phyloP scores from a whole-genome alignment of 2,113 vertebrate species.

The Cheilinus undulatus region DNA sequence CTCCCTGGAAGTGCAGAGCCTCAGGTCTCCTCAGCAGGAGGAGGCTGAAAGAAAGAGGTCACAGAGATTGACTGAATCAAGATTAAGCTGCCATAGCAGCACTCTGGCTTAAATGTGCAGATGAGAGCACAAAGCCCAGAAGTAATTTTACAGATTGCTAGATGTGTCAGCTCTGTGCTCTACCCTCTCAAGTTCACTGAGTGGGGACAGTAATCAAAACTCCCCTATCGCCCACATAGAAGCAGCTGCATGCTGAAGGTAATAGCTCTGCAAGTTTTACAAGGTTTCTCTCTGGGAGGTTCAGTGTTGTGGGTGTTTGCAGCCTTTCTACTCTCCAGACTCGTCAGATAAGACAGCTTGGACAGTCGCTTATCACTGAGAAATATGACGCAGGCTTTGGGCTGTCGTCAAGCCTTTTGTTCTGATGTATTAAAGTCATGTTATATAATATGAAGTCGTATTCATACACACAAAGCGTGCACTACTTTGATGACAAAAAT shows the following conservation, averaged over 20 bases:
- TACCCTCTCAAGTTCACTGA: constrained; percentile 9
- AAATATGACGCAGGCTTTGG: background rate
- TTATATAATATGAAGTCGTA: background rate
- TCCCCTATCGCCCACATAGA: constrained; percentile 1
- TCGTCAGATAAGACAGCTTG: background rate
- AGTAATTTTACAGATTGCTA: constrained; percentile 75
- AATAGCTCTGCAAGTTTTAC: constrained; percentile 46
- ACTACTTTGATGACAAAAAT: too few relatives aligned
- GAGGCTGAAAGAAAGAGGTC: constrained; percentile 66
- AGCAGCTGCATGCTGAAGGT: constrained; percentile 37
- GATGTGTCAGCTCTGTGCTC: constrained; percentile 18
- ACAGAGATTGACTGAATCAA: constrained; percentile 71
- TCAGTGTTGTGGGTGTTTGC: background rate
- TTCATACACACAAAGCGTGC: background rate
- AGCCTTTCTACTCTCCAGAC: background rate
- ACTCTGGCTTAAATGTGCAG: constrained; percentile 60
- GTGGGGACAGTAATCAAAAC: constrained; percentile 35
- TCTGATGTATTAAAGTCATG: background rate
- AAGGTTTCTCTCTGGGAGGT: constrained; percentile 12
- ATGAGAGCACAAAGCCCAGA: constrained; percentile 66
- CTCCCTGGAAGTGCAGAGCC: constrained; percentile 41
- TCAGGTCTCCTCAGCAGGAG: constrained; percentile 42
- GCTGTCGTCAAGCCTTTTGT: background rate
- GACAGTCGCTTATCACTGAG: background rate
- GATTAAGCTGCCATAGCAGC: constrained; percentile 64